Conservation (phyloP, 2,113 vertebrate genomes). For the Hystrix brachyura region DNA sequence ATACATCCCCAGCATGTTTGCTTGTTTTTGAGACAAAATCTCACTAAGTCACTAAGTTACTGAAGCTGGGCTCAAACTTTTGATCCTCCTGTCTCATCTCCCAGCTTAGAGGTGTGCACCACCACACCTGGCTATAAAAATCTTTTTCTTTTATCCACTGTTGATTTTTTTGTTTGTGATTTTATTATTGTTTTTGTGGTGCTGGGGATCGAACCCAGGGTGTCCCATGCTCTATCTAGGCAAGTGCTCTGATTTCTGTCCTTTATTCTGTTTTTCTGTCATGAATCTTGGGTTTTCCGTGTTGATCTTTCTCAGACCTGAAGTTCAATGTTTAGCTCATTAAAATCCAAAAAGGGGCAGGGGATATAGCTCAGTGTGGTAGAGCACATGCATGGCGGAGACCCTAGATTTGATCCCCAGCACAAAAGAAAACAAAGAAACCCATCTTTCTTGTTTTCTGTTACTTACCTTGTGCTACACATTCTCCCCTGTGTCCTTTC, state of each 20-base stretch:
- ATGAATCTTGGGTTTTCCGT: background rate
- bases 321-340: background rate
- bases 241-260: background rate
- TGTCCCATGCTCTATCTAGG: background rate
- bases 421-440: background rate
- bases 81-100: background rate
- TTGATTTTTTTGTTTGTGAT: background rate
- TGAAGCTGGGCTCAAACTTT: background rate
- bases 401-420: background rate
- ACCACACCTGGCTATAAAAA: background rate
- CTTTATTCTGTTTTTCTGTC: background rate
- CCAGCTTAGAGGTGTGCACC: background rate
- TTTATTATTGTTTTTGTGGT: background rate
- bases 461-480: background rate
- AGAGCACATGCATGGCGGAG: background rate
- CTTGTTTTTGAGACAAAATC: background rate
- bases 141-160: background rate
- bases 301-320: background rate
- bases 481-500: background rate
- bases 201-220: background rate
- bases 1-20: background rate
- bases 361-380: background rate
- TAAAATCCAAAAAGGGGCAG: background rate
- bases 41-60: background rate
- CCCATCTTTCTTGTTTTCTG: background rate